phyloP scores from a whole-genome alignment of 2,797 vertebrate species.

The Zalophus californianus region DNA sequence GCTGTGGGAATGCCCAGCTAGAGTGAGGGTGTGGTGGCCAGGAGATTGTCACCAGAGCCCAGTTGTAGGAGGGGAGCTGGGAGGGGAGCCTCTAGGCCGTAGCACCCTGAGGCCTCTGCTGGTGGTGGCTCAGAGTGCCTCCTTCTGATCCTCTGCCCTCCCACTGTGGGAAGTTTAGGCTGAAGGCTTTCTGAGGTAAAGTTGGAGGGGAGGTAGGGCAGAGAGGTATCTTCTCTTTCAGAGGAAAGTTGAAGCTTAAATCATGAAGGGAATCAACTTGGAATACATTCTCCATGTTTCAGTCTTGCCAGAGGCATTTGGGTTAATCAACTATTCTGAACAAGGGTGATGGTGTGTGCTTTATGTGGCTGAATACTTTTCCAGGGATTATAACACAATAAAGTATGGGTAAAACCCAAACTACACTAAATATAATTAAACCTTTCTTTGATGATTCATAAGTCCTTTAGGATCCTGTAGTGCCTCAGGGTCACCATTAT shows the following conservation, averaged over 20 bases:
- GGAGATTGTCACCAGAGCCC: neutral
- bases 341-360: neutral
- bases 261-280: neutral
- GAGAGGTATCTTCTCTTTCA: neutral
- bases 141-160: neutral
- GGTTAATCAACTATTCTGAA: neutral
- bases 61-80: too few relatives aligned
- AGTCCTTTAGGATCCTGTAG: neutral
- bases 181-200: neutral
- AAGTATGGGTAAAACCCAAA: constrained; percentile 40
- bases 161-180: neutral
- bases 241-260: neutral
- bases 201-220: neutral
- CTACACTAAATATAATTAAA: constrained; percentile 50
- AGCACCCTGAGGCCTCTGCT: neutral
- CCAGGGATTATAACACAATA: constrained; percentile 22
- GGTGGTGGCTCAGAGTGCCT: neutral
- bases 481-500: constrained; percentile 24
- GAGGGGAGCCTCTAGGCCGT: neutral
- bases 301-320: constrained; percentile 9
- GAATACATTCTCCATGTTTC: neutral
- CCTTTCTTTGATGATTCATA: constrained; percentile 67
- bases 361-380: neutral
- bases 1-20: neutral
- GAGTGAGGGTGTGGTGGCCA: neutral